A percentile compares a stretch with the other conserved stretches of the same genome.
These are phyloP conservation scores for Epinephelus moara DNA, from an alignment of 2,113 vertebrate genomes.

Conservation along the genomic window DNA sequence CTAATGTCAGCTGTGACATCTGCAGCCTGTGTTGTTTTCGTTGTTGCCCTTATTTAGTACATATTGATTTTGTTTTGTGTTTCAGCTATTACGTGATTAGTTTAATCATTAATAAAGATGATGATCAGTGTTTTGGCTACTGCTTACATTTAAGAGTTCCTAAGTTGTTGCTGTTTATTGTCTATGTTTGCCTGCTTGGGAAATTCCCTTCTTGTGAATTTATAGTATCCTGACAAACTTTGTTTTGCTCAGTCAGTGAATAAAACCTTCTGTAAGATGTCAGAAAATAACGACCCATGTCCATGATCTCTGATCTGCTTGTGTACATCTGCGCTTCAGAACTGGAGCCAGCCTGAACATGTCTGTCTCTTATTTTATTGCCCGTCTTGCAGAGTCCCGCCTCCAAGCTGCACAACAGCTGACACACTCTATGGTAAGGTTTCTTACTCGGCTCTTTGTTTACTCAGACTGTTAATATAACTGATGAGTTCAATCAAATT, in stretches of 20 bases:
- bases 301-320: background rate
- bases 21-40: background rate
- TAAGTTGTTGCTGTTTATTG: background rate
- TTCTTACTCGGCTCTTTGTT: conserved; percentile 17
- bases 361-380: background rate
- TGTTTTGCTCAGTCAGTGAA: background rate
- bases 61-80: no score
- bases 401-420: conserved; percentile 11
- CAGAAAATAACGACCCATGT: background rate
- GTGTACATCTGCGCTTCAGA: background rate
- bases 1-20: background rate
- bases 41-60: background rate
- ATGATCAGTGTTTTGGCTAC: background rate
- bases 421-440: background rate
- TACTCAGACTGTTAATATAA: background rate
- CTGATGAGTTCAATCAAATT: background rate
- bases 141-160: background rate
- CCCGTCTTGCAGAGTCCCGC: background rate
- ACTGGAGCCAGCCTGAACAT: conserved; percentile 5
- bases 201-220: background rate
- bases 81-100: no score
- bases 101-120: background rate
- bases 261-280: background rate
- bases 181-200: background rate
- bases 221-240: background rate